Percentiles rank a stretch among this genome's conserved stretches.
phyloP scores from a whole-genome alignment of 2,113 vertebrate genomes.

The Phrynocephalus versicolor region DNA sequence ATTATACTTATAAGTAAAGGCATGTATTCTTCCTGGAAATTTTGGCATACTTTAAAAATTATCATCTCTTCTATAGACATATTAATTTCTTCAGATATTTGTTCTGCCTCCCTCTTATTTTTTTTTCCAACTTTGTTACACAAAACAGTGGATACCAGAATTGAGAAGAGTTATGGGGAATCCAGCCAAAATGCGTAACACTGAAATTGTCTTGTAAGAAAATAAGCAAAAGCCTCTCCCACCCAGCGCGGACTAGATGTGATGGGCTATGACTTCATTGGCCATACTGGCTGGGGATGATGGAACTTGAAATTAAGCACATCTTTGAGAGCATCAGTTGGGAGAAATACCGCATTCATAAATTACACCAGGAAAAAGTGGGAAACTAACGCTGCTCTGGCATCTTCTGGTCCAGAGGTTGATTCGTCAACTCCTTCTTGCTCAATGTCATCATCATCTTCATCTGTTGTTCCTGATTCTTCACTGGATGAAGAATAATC shows the following conservation, averaged over 20 bases:
- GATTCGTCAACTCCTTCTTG: slow-evolving; percentile 94
- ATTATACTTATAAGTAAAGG: not conserved
- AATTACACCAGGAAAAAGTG: not conserved
- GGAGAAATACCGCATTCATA: not conserved
- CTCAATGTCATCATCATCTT: slow-evolving; percentile 96
- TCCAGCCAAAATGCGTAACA: not conserved
- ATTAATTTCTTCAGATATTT: not conserved
- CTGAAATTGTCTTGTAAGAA: not conserved
- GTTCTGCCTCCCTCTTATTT: not conserved
- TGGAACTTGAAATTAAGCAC: not conserved
- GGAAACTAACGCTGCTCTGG: slow-evolving; percentile 87
- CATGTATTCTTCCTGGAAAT: no score
- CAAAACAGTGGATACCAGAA: not conserved
- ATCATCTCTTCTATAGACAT: not conserved
- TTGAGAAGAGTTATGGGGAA: not conserved
- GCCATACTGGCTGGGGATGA: not conserved
- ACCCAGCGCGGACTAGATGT: not conserved
- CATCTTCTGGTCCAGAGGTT: slow-evolving; percentile 92
- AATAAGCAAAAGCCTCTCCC: not conserved
- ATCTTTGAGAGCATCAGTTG: not conserved
- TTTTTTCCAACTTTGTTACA: not conserved
- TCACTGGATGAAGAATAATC: slow-evolving; percentile 98
- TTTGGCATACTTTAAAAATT: not conserved
- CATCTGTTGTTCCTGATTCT: slow-evolving; percentile 94
- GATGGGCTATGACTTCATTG: not conserved